Base-by-base conservation (phyloP, 2,113 vertebrate genomes). In the Phoxinus phoxinus region DNA sequence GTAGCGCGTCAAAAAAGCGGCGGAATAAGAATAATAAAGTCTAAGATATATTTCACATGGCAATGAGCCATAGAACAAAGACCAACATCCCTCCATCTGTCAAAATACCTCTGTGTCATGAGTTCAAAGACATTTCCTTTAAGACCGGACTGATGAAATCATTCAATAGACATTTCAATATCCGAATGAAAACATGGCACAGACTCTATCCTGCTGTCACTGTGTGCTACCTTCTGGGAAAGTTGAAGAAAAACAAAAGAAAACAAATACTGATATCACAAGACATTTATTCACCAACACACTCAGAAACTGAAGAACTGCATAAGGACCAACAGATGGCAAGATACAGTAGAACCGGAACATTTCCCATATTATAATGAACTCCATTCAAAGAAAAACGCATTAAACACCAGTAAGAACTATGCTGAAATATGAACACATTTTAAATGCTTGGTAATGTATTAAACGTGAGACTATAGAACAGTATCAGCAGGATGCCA, bases 251-350 rank as follows among this genome's bases (percentile, higher is more conserved):
- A 76, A 76, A 35, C 63, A 27, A 75, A 46, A 46, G 1, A 1
- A 69, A 27, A 32, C 75, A 77, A 77, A 58, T 5, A 35, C 25
- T 51, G 25, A 19, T 25, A 81, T 67, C 63, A 30, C 41, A 81
- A 67, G 27, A 81, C 19, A 81, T 81, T 81, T 81, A 81, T 67
- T 81, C 25, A 7, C 41, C 27, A 61, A 58, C 32, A 78, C 17
- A 59, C 21, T 56, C 8, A 53, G 72, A 74, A 19, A 53, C 6
- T 10, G 11, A 61, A 23, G 41, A 41, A 8, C 77, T 27, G 15
- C 58, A 80, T 63, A 21, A 27, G 35, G 15, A 80, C 19, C 51
- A 59, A 37, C 53, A 78, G 21, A 58, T 58, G 30, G 53, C 53
- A 23, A 78, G 41, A 74, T 48, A 74, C 56, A 74, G 72, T 6